Base-by-base conservation (phyloP, 2,797 vertebrate species). In the Acomys russatus region DNA sequence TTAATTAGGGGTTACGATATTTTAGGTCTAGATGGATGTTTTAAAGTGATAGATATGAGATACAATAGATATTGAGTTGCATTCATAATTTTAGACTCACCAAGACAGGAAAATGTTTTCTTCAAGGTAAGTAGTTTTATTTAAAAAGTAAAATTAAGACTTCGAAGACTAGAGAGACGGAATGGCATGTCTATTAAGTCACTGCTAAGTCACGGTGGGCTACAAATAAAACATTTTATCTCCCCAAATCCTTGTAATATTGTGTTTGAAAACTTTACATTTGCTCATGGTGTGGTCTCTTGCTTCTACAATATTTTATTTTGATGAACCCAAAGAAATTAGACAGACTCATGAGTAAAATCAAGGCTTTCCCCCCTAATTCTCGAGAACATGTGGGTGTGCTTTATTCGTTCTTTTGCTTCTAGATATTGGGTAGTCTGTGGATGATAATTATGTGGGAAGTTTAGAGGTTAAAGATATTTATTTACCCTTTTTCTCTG, bases 221-320 rank as follows among this genome's bases (percentile, higher is more conserved):
- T 74, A 74, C 10, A 44, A 74, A 17, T 44, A 59, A 74, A 23
- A 33, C n/a, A 59, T 59, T 74, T 12, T 88, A 25, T 61, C 35
- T 10, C 54, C 15, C 28, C 4, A 12, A 88, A 59, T 54, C 28
- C 49, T 91, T 84, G 3, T 9, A 93, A 79, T 59, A 20, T 8
- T 85, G 28, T 63, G 7, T 91, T 95, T 96, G 18, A 49, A 92
- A 94, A 86, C 1, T 71, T 90, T 77, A 23, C 7, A 44, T 92
- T 88, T 88, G 11, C 14, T 90, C 76, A 91, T 28, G 1, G 1
- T 89, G 96, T 86, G 44, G 15, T 73, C 66, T 70, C 84, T 77
- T 97, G 6, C 87, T 85, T 92, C 33, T 96, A 35, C 74, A 88
- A 92, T 51, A 92, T 71, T 56, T 91, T 66, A 76, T 90, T 44